phyloP scores from a whole-genome alignment of 2,797 vertebrate genomes.

The Staurois parvus region DNA sequence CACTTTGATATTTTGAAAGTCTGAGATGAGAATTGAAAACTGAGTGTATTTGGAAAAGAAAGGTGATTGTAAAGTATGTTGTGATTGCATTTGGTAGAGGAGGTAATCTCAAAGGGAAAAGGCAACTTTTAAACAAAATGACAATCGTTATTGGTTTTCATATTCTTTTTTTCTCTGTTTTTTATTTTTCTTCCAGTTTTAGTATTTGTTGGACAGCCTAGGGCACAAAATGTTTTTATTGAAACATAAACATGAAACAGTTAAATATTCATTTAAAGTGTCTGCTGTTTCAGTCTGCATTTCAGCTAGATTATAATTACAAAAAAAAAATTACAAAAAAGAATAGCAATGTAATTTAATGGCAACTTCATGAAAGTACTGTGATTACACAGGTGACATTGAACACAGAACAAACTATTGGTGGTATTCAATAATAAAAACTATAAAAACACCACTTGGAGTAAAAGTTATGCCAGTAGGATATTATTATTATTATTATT shows the following conservation, averaged over 20 bases:
- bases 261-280: too few relatives aligned
- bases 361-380: neutral
- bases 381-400: neutral
- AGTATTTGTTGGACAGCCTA: too few relatives aligned
- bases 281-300: too few relatives aligned
- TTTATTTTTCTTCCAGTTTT: too few relatives aligned
- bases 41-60: neutral
- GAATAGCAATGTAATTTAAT: neutral
- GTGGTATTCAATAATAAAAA: too few relatives aligned
- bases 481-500: too few relatives aligned
- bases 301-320: too few relatives aligned
- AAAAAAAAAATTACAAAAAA: too few relatives aligned
- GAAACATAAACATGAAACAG: neutral
- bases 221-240: neutral
- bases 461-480: neutral
- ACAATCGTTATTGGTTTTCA: neutral
- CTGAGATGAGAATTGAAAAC: neutral
- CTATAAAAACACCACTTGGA: neutral
- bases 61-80: neutral
- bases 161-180: neutral
- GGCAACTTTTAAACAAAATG: neutral
- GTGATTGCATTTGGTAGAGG: neutral
- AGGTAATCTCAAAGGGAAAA: neutral
- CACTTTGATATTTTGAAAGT: conserved; percentile 5
- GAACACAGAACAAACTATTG: too few relatives aligned